Conservation (phyloP, 2,888 invertebrate species). For the Melanostoma scalare region DNA sequence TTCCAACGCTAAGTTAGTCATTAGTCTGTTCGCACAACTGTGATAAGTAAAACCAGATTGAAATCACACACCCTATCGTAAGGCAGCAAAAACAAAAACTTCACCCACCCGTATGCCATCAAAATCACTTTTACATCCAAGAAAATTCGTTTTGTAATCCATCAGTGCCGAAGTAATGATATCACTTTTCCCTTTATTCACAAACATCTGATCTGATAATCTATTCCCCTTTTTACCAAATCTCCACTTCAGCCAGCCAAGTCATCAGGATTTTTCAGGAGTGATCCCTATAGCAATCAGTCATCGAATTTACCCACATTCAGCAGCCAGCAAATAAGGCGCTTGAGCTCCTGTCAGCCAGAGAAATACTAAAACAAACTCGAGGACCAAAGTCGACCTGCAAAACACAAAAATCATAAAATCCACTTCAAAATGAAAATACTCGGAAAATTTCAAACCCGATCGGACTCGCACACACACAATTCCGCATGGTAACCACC, state of each 20-base stretch:
- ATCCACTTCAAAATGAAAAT: constrained; percentile 67
- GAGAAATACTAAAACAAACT: constrained; percentile 48
- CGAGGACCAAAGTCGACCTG: constrained; percentile 46
- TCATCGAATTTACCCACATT: constrained; percentile 54
- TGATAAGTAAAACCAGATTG: neutral
- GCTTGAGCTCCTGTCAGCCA: constrained; percentile 37
- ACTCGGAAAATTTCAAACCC: constrained; percentile 49
- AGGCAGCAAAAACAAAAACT: constrained; percentile 11
- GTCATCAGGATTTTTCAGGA: constrained; percentile 23
- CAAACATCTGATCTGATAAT: constrained; percentile 53
- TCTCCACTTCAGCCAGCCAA: constrained; percentile 11
- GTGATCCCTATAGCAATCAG: constrained; percentile 36
- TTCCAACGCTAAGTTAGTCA: constrained; percentile 25
- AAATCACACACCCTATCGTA: constrained; percentile 7
- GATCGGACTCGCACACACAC: constrained; percentile 30
- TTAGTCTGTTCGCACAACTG: constrained; percentile 20
- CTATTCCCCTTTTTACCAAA: constrained; percentile 45
- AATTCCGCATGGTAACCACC: constrained; percentile 31
- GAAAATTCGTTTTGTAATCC: constrained; percentile 37
- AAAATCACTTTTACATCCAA: constrained; percentile 29
- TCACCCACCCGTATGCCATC: constrained; percentile 18
- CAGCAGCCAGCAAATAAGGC: constrained; percentile 27
- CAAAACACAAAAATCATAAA: constrained; percentile 59
- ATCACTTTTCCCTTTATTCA: constrained; percentile 53
- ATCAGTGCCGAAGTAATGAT: constrained; percentile 59